Evolutionary conservation across 2,113 vertebrate species (phyloP).

Genomic region (Columba livia): DNA sequence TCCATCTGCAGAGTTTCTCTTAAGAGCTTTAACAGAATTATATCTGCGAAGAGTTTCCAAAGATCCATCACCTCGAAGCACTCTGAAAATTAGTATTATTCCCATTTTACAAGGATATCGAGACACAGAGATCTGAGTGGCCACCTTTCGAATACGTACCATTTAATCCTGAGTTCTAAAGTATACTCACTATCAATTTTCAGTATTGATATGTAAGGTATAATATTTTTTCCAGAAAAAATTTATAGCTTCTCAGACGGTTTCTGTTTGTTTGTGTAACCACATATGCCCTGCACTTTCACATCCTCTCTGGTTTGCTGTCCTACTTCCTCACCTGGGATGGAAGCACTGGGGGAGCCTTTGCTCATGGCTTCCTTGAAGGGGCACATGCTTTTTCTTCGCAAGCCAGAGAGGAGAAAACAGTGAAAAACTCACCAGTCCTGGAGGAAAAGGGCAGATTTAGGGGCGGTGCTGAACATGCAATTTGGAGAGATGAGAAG

Average conservation of each 20-base stretch:
- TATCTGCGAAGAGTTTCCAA: neutral
- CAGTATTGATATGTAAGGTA: neutral
- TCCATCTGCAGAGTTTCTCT: neutral
- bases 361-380: neutral
- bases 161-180: neutral
- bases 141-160: neutral
- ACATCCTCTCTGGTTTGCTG: neutral
- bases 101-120: neutral
- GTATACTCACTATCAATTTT: neutral
- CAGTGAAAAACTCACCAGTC: neutral
- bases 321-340: neutral
- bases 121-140: neutral
- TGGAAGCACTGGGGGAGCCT: neutral
- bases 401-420: neutral
- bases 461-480: neutral
- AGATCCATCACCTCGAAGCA: neutral
- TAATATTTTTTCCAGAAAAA: neutral
- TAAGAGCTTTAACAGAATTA: neutral
- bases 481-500: neutral
- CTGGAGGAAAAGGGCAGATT: neutral
- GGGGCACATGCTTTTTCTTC: neutral
- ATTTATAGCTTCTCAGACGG: fast-evolving
- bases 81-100: neutral
- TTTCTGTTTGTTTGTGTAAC: neutral
- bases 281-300: neutral